Conservation (phyloP, 1,140 invertebrate genomes). For the Notospermus geniculatus region DNA sequence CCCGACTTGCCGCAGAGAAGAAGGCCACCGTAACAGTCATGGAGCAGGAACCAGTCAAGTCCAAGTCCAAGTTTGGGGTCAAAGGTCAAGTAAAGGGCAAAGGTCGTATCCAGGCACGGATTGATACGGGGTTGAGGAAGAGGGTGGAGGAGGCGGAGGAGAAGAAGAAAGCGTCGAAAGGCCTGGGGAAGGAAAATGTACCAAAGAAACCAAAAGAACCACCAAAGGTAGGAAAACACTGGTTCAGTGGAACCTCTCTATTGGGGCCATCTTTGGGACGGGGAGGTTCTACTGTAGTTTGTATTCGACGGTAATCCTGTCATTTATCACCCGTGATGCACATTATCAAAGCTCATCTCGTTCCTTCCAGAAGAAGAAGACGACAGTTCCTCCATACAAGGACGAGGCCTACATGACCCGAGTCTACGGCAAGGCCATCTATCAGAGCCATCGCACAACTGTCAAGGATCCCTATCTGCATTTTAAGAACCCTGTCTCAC, state of each 20-base stretch:
- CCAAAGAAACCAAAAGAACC: constrained; percentile 22
- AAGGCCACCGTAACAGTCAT: not conserved
- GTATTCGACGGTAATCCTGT: too few species aligned
- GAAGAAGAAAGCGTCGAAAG: not conserved
- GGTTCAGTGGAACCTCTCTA: too few species aligned
- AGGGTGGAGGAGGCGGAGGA: not conserved
- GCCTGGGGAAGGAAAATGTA: constrained; percentile 28
- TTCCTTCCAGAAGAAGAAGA: constrained; percentile 8
- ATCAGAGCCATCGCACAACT: constrained; percentile 45
- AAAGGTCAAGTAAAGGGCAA: constrained; percentile 4
- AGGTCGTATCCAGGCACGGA: constrained; percentile 18
- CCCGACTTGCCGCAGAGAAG: not conserved
- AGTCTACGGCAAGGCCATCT: constrained; percentile 45
- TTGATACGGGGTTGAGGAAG: constrained; percentile 25
- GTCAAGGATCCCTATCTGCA: constrained; percentile 45
- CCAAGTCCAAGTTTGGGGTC: not conserved
- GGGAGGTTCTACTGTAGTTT: too few species aligned
- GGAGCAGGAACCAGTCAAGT: not conserved
- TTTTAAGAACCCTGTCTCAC: constrained; percentile 35
- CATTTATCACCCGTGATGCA: too few species aligned
- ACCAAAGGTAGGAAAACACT: constrained; percentile 24
- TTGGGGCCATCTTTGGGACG: not conserved
- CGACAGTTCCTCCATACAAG: constrained; percentile 23
- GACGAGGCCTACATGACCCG: constrained; percentile 39
- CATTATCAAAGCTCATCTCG: not conserved